phyloP scores from a whole-genome alignment of 2,797 vertebrate species.

The Rhadinocentrus ornatus region DNA sequence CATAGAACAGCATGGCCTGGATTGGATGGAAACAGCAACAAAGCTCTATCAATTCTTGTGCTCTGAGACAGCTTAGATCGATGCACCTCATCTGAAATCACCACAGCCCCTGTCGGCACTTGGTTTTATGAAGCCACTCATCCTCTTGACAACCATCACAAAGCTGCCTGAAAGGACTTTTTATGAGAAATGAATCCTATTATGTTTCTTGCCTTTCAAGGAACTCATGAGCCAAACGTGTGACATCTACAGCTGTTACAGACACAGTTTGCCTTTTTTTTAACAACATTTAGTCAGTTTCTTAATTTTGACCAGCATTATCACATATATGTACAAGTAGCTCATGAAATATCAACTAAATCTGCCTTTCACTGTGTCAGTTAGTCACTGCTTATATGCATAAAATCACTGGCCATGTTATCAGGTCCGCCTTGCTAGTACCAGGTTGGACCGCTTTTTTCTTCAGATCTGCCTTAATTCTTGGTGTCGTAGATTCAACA shows the following conservation, averaged over 20 bases:
- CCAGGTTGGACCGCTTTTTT: too few relatives aligned
- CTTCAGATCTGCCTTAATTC: too few relatives aligned
- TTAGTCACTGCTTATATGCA: too few relatives aligned
- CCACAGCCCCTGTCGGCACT: slow-evolving; percentile 65
- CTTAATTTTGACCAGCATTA: too few relatives aligned
- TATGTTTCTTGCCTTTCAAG: slow-evolving; percentile 40
- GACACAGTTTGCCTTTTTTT: too few relatives aligned
- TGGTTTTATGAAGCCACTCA: slow-evolving; percentile 76
- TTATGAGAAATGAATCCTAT: slow-evolving; percentile 63
- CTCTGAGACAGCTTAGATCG: slow-evolving; percentile 62
- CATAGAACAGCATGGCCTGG: slow-evolving; percentile 54
- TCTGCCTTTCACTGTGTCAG: too few relatives aligned
- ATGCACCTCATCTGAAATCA: slow-evolving; percentile 71
- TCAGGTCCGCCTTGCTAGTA: too few relatives aligned
- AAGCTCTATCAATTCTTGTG: slow-evolving; percentile 61
- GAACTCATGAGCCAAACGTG: slow-evolving; percentile 12
- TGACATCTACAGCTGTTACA: slow-evolving; percentile 3
- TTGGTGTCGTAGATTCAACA: too few relatives aligned
- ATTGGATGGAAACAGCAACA: slow-evolving; percentile 52
- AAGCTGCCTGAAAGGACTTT: slow-evolving; percentile 51
- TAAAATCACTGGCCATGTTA: too few relatives aligned
- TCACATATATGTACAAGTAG: too few relatives aligned
- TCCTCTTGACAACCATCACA: slow-evolving; percentile 70
- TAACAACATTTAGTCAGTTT: too few relatives aligned
- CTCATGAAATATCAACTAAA: too few relatives aligned